Conservation (phyloP, 2,797 vertebrate genomes). For the Lateolabrax maculatus region DNA sequence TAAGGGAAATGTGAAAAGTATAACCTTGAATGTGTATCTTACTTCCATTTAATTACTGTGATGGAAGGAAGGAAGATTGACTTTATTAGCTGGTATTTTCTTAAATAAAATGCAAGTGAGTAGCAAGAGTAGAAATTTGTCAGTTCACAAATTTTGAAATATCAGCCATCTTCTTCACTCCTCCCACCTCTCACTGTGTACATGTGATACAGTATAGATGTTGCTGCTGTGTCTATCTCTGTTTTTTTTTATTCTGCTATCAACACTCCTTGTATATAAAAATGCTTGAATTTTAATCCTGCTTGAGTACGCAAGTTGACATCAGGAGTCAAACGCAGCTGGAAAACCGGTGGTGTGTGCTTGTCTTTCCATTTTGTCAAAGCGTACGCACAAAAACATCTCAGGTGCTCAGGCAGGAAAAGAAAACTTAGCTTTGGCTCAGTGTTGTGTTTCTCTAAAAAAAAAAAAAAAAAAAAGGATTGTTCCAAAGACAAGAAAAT, state of each 20-base stretch:
- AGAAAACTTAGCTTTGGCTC: slow-evolving; percentile 64
- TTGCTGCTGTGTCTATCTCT: not conserved
- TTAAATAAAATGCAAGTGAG: not conserved
- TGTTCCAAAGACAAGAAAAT: slow-evolving; percentile 68
- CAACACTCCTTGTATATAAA: not conserved
- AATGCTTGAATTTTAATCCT: slow-evolving; percentile 15
- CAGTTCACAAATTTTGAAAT: not conserved
- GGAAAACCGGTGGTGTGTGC: slow-evolving; percentile 39
- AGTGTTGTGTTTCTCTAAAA: slow-evolving; percentile 19
- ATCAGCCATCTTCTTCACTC: not conserved
- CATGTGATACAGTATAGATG: not conserved
- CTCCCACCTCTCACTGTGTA: not conserved
- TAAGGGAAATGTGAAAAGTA: not conserved
- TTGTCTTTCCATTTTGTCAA: slow-evolving; percentile 54
- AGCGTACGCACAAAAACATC: slow-evolving; percentile 26
- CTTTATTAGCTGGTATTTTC: not conserved
- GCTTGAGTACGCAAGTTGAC: slow-evolving; percentile 11
- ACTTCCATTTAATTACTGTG: not conserved
- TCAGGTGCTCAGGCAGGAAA: slow-evolving; percentile 66
- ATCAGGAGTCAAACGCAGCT: slow-evolving; percentile 31
- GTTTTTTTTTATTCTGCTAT: slow-evolving; percentile 1
- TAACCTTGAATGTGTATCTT: not conserved
- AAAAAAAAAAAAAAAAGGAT: slow-evolving; percentile 40
- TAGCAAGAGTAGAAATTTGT: not conserved
- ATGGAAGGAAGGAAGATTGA: not conserved